A percentile compares a stretch with the other conserved stretches of the same genome.
These are phyloP conservation scores for Steinernema khuongi DNA, from an alignment of 1,140 invertebrate species.

Conservation along the genomic window DNA sequence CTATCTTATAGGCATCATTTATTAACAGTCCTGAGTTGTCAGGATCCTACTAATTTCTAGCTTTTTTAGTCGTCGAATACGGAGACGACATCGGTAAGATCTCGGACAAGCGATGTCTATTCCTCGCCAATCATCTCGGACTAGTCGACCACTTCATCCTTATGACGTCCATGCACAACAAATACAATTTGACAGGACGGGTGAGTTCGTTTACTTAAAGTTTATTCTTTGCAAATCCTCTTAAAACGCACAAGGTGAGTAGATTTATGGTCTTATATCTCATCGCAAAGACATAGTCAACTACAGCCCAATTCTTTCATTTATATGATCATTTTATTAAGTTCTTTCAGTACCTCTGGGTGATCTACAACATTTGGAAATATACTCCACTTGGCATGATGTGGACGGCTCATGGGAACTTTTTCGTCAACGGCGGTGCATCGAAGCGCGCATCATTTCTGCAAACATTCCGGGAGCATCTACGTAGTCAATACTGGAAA, in stretches of 20 bases:
- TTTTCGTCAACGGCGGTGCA: constrained; percentile 51
- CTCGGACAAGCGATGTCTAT: constrained; percentile 46
- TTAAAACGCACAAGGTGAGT: too few relatives aligned
- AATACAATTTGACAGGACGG: constrained; percentile 42
- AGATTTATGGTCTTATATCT: not conserved
- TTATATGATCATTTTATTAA: constrained; percentile 8
- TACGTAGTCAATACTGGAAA: constrained; percentile 41
- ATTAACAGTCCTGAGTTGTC: not conserved
- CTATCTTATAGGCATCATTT: too few relatives aligned
- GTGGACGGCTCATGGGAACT: constrained; percentile 39
- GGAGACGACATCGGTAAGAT: constrained; percentile 45
- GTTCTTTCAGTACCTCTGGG: constrained; percentile 39
- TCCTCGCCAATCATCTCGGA: constrained; percentile 50
- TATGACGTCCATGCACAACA: constrained; percentile 53
- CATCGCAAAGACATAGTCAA: constrained; percentile 13
- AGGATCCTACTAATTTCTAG: not conserved
- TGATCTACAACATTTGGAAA: constrained; percentile 46
- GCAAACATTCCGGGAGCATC: constrained; percentile 41
- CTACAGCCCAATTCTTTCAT: not conserved
- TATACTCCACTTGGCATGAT: constrained; percentile 40
- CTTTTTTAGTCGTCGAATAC: constrained; percentile 50
- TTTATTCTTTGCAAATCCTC: constrained; percentile 32
- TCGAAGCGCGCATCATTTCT: constrained; percentile 41
- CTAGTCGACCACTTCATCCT: constrained; percentile 53
- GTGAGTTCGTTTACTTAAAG: constrained; percentile 23